Evolutionary conservation across 1,140 invertebrate species (phyloP).

Genomic region (Eueides isabella): DNA sequence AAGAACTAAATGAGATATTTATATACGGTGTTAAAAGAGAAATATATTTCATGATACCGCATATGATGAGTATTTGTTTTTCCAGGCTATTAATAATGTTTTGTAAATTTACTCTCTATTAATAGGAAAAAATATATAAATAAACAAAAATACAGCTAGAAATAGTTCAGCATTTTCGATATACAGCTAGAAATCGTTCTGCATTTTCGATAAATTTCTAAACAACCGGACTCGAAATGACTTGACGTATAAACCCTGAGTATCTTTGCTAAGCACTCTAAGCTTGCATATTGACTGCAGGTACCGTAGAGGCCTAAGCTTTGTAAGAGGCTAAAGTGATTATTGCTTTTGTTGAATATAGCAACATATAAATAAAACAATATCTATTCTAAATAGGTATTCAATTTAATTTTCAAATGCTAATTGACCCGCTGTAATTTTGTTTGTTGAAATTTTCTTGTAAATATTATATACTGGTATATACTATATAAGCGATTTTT

Average conservation of each 20-base stretch:
- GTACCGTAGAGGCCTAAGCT: conserved; percentile 2
- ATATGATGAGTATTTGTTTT: conserved; percentile 19
- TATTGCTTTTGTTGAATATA: not conserved
- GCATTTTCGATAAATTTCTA: conserved; percentile 28
- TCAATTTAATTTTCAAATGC: not conserved
- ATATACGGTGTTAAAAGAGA: too few species aligned
- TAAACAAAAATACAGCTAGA: conserved; percentile 26
- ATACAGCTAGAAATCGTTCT: conserved; percentile 22
- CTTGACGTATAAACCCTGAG: conserved; percentile 21
- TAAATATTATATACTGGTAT: not conserved
- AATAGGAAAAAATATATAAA: conserved; percentile 29
- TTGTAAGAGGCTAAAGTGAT: not conserved
- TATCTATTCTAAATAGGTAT: conserved; percentile 1
- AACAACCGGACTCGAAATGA: conserved; percentile 15
- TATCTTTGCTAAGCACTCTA: conserved; percentile 35
- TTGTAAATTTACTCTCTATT: conserved; percentile 23
- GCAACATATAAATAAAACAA: not conserved
- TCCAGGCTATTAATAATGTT: conserved; percentile 24
- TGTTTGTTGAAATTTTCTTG: not conserved
- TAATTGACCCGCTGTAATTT: not conserved
- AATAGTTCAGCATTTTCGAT: conserved; percentile 17
- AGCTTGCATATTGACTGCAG: conserved; percentile 23
- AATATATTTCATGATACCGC: not conserved
- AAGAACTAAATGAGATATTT: too few species aligned
- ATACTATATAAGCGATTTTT: not conserved